Percentiles rank a stretch among this genome's conserved stretches.
phyloP scores from a whole-genome alignment of 2,888 invertebrate species.

The Sipha maydis region DNA sequence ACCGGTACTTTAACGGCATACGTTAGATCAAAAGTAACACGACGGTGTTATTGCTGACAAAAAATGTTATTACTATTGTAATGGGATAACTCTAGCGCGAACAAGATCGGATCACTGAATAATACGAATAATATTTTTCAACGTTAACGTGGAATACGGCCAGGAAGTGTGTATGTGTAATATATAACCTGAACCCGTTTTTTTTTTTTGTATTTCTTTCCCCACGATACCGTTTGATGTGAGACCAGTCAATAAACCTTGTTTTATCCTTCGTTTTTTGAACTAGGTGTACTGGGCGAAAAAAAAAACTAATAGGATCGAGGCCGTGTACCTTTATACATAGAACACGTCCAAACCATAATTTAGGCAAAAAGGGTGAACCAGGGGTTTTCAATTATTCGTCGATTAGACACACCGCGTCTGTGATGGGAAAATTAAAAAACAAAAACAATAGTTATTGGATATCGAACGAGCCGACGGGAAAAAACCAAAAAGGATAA shows the following conservation, averaged over 20 bases:
- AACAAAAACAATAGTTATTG: background rate
- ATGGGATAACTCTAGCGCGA: background rate
- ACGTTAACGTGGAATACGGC: background rate
- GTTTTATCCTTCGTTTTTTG: background rate
- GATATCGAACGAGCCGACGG: too few species aligned
- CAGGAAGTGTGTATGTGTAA: background rate
- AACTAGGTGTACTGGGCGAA: background rate
- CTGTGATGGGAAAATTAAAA: background rate
- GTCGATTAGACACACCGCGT: background rate
- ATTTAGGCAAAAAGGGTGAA: background rate
- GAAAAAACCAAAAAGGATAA: background rate
- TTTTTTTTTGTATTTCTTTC: background rate
- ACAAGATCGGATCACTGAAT: slow-evolving; percentile 24
- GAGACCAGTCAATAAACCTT: background rate
- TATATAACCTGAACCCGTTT: background rate
- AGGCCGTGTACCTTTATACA: background rate
- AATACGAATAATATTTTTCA: slow-evolving; percentile 1
- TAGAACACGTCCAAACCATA: background rate
- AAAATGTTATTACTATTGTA: background rate
- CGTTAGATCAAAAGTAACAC: background rate
- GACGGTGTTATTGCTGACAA: background rate
- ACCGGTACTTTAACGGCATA: too few species aligned
- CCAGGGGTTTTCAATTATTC: background rate
- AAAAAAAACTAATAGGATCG: background rate
- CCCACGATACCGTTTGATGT: background rate